phyloP scores from a whole-genome alignment of 2,797 vertebrate genomes.

The Tragelaphus eurycerus region DNA sequence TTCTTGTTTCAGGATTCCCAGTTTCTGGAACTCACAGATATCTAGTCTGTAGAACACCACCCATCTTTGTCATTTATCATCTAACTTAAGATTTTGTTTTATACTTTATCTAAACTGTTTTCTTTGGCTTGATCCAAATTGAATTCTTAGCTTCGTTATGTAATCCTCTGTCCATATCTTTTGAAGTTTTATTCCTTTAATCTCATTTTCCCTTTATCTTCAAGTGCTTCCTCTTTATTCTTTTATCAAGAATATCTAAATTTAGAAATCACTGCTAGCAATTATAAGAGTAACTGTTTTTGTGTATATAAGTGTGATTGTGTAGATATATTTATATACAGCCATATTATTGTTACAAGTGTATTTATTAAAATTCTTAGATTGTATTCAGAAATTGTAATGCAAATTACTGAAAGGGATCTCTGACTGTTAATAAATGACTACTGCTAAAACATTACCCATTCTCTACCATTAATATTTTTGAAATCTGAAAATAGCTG shows the following conservation, averaged over 20 bases:
- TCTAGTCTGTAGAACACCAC: not conserved
- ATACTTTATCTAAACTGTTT: not conserved
- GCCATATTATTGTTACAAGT: not conserved
- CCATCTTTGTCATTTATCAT: not conserved
- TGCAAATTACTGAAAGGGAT: conserved; percentile 31
- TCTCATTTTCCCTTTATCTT: not conserved
- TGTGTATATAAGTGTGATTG: conserved; percentile 37
- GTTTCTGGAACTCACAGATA: not conserved
- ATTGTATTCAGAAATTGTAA: conserved; percentile 44
- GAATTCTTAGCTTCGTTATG: not conserved
- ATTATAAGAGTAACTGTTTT: conserved; percentile 45
- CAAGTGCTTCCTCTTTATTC: not conserved
- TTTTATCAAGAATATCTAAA: not conserved
- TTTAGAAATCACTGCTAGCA: not conserved
- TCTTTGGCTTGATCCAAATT: not conserved
- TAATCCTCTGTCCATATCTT: not conserved
- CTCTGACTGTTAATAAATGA: not conserved
- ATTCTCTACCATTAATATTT: not conserved
- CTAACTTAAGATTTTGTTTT: not conserved
- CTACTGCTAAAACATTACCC: not conserved
- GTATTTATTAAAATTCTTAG: conserved; percentile 70
- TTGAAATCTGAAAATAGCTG: not conserved
- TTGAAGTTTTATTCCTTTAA: not conserved
- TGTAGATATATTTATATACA: conserved; percentile 26
- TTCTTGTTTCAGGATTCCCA: not conserved